Evolutionary conservation across 2,888 invertebrate genomes (phyloP).

Genomic region (Dicycla oo): DNA sequence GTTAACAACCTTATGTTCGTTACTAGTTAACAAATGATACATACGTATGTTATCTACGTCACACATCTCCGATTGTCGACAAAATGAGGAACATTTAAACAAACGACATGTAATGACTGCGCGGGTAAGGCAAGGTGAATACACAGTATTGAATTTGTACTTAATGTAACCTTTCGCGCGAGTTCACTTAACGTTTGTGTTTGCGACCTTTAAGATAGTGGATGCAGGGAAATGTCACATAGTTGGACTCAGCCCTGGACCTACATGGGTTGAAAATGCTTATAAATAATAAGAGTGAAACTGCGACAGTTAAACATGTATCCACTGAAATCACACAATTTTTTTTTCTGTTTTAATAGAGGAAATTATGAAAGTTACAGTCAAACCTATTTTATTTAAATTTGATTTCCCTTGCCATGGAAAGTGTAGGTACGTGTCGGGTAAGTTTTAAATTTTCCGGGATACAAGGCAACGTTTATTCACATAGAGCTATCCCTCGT

Average conservation of each 20-base stretch:
- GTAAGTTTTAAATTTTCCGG: not conserved
- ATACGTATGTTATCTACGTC: constrained; percentile 62
- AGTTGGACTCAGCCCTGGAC: constrained; percentile 88
- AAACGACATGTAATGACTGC: constrained; percentile 71
- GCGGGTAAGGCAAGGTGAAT: constrained; percentile 66
- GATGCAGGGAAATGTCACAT: constrained; percentile 89
- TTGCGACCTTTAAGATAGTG: constrained; percentile 87
- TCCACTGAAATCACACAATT: not conserved
- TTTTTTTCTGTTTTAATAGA: too few species aligned
- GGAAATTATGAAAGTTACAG: not conserved
- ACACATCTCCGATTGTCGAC: constrained; percentile 66
- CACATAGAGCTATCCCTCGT: too few species aligned
- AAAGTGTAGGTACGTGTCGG: not conserved
- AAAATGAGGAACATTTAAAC: constrained; percentile 68
- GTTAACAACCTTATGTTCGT: constrained; percentile 60
- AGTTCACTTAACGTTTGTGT: constrained; percentile 79
- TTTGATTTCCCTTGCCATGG: not conserved
- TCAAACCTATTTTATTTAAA: not conserved
- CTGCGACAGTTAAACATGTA: constrained; percentile 8
- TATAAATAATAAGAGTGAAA: constrained; percentile 41
- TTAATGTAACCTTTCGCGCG: constrained; percentile 82
- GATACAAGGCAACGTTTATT: not conserved
- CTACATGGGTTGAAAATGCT: constrained; percentile 69
- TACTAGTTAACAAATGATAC: constrained; percentile 61
- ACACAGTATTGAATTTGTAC: constrained; percentile 86